Evolutionary conservation across 1,140 invertebrate genomes (phyloP), one percentile per base, ranked within the genome.

Genomic region (Eumeta japonica): DNA sequence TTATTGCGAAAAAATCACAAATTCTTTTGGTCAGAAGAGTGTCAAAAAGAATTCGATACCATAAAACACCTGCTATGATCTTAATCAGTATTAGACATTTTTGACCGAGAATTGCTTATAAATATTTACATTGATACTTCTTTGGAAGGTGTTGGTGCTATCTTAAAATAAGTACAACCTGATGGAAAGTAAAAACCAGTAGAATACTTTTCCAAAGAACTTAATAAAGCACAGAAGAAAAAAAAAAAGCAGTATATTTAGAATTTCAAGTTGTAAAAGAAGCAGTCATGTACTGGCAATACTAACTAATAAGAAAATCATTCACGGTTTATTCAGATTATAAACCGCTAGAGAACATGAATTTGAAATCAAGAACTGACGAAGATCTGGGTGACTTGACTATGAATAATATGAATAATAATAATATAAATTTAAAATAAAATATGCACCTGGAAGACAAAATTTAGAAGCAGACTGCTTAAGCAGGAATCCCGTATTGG

Each of bases 61-160:
- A 58, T 63, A 44, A 62, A 62, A 51, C 30, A 41, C 18, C 27
- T 50, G 13, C 30, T 65, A 37, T 63, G 62, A 36, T 54, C 55
- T 11, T 12, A 50, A 46, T 55, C 58, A 37, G 32, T 62, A 41
- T 37, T 63, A 28, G 44, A 42, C 33, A 66, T 66, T 16, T 60
- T 52, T 50, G 50, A 59, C 43, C 44, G 28, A 27, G 31, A 59
- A 15, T 30, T 40, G 27, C 47, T 46, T 41, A 57, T 58, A 13
- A 39, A 45, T 11, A 55, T 58, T 28, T 54, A 57, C 15, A 60
- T 54, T 12, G 56, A 62, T 47, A 55, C 59, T 4, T 35, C 24
- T 12, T 16, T 35, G 14, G 9, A 39, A 35, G 53, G 58, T 24
- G 28, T 63, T 14, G 60, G 58, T 35, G 50, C 55, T n/a, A n/a